These are phyloP conservation scores for Scaptomyza graminum DNA, from an alignment of 1,140 invertebrate genomes.

Conservation along the genomic window DNA sequence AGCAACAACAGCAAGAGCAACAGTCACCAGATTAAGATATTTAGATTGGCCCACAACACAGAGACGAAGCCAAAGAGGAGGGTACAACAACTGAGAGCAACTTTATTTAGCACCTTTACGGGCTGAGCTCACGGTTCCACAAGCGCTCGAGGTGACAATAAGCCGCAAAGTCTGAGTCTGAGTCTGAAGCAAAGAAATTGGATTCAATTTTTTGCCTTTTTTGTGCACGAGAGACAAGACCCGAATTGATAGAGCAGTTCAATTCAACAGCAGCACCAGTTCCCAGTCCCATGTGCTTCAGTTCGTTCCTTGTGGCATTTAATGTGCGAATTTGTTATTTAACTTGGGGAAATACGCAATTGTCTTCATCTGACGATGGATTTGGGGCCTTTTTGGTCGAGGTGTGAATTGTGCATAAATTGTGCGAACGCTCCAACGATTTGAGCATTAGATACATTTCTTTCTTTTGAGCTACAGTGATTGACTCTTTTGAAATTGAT, in stretches of 20 bases:
- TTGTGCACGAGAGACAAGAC: constrained; percentile 41
- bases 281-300: constrained; percentile 21
- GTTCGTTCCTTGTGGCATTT: constrained; percentile 73
- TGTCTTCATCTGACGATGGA: constrained; percentile 46
- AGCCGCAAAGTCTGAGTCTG: constrained; percentile 37
- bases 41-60: constrained; percentile 75
- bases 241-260: constrained; percentile 57
- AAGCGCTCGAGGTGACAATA: constrained; percentile 75
- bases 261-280: not conserved
- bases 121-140: constrained; percentile 24
- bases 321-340: constrained; percentile 84
- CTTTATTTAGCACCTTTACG: constrained; percentile 46
- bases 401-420: constrained; percentile 72
- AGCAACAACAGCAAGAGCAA: not conserved
- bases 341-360: constrained; percentile 69
- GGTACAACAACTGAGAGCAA: constrained; percentile 22
- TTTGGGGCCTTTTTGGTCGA: constrained; percentile 17
- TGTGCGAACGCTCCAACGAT: constrained; percentile 30
- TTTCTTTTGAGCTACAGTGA: constrained; percentile 32
- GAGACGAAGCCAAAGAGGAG: constrained; percentile 37
- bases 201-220: constrained; percentile 76
- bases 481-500: constrained; percentile 6
- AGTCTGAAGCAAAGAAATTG: constrained; percentile 61
- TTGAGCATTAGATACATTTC: constrained; percentile 47
- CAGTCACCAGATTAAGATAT: constrained; percentile 80